Evolutionary conservation across 2,797 vertebrate genomes (phyloP).

Genomic region (Spea hammondii): DNA sequence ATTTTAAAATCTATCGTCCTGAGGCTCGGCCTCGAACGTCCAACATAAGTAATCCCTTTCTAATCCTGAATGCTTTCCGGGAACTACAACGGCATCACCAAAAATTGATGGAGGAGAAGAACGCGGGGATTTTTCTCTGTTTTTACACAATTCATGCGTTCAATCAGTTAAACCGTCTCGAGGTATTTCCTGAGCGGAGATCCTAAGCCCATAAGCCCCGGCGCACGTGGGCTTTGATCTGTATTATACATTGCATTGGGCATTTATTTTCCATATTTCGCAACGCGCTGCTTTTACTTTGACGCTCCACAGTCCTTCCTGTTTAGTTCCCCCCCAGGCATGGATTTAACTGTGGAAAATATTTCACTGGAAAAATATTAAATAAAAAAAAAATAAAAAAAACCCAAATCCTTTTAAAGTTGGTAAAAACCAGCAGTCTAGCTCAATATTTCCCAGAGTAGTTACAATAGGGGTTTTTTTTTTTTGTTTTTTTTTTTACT

Average conservation of each 20-base stretch:
- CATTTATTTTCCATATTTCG: constrained; percentile 23
- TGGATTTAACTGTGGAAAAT: constrained; percentile 19
- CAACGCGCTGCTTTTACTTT: constrained; percentile 15
- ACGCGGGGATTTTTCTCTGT: constrained; percentile 29
- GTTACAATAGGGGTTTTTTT: too few species aligned
- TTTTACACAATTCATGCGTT: constrained; percentile 39
- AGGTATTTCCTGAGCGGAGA: constrained; percentile 41
- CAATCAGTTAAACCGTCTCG: constrained; percentile 19
- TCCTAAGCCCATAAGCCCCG: constrained; percentile 25
- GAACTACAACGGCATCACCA: constrained; percentile 43
- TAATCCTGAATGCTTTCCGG: constrained; percentile 34
- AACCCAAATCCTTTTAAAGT: too few species aligned
- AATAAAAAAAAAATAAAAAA: too few species aligned
- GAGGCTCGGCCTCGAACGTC: constrained; percentile 11
- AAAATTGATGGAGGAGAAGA: constrained; percentile 35
- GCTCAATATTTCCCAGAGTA: too few species aligned
- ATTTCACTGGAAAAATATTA: not conserved
- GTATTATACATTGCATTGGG: constrained; percentile 5
- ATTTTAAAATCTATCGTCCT: constrained; percentile 25
- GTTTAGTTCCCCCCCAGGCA: not conserved
- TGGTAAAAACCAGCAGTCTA: too few species aligned
- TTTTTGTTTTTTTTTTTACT: too few species aligned
- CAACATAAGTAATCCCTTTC: constrained; percentile 22
- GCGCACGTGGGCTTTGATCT: constrained; percentile 18
- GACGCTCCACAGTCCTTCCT: not conserved